Conservation (phyloP, 1,140 invertebrate genomes). For the Musca domestica region DNA sequence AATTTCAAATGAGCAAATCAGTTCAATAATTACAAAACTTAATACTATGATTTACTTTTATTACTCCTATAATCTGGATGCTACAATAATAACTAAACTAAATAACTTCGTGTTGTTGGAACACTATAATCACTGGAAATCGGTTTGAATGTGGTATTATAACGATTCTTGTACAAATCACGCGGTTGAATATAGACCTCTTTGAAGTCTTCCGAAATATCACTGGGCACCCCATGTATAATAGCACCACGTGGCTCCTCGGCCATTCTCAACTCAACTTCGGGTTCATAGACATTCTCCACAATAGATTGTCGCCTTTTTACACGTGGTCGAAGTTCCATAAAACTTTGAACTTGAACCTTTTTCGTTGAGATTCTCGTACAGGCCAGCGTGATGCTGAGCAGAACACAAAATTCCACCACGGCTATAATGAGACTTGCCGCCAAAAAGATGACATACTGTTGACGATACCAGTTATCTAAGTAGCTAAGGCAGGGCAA, state of each 20-base stretch:
- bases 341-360: constrained; percentile 21
- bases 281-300: constrained; percentile 47
- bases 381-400: constrained; percentile 69
- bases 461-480: constrained; percentile 74
- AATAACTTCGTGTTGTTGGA: constrained; percentile 38
- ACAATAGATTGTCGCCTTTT: constrained; percentile 38
- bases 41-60: too few species aligned
- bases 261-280: constrained; percentile 33
- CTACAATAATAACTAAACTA: constrained; percentile 34
- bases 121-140: constrained; percentile 34
- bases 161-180: constrained; percentile 41
- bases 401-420: constrained; percentile 67
- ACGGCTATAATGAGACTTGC: constrained; percentile 65
- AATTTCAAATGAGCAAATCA: too few species aligned
- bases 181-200: constrained; percentile 44
- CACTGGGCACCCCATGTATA: constrained; percentile 28
- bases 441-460: constrained; percentile 69
- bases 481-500: constrained; percentile 69
- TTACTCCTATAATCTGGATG: too few species aligned
- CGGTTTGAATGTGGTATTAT: constrained; percentile 41
- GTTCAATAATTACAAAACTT: too few species aligned
- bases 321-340: constrained; percentile 6
- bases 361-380: constrained; percentile 56
- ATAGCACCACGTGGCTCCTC: constrained; percentile 13
- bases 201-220: constrained; percentile 36